Percentiles rank a stretch among this genome's conserved stretches.
Evolutionary conservation across 2,113 vertebrate species (phyloP).

Genomic region (Corythaeola cristata): DNA sequence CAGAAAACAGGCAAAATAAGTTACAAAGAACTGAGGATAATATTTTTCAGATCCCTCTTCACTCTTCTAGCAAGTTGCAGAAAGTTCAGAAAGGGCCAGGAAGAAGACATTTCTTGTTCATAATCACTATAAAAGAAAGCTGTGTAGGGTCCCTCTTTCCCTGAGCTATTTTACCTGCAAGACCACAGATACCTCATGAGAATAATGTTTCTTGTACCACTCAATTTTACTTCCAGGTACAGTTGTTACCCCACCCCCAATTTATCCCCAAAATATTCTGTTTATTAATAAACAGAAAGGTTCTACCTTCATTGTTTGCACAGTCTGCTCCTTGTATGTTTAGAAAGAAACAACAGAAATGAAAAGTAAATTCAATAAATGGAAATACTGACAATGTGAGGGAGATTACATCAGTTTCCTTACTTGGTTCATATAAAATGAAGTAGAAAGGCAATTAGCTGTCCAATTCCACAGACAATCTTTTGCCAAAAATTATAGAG

Average conservation of each 20-base stretch:
- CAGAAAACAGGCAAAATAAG: background rate
- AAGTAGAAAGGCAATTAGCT: background rate
- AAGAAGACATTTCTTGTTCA: background rate
- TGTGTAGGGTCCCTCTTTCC: background rate
- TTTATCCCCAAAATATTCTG: background rate
- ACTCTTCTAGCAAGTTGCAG: background rate
- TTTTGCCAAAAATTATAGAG: background rate
- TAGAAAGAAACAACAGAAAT: background rate
- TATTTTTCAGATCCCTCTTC: background rate
- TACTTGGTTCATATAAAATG: background rate
- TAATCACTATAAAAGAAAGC: background rate
- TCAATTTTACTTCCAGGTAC: background rate
- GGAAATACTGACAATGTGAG: background rate
- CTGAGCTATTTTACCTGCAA: background rate
- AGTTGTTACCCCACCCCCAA: accelerated
- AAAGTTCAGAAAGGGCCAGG: background rate
- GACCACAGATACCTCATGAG: background rate
- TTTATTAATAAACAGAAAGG: background rate
- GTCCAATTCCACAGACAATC: background rate
- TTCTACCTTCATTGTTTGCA: background rate
- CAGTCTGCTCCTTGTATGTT: background rate
- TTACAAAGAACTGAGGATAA: background rate
- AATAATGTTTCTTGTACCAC: background rate
- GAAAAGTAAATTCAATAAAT: background rate
- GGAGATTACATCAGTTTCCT: background rate